Percentiles rank a stretch among this genome's conserved stretches.
Evolutionary conservation across 2,113 vertebrate genomes (phyloP).

Genomic region (Erinaceus europaeus): DNA sequence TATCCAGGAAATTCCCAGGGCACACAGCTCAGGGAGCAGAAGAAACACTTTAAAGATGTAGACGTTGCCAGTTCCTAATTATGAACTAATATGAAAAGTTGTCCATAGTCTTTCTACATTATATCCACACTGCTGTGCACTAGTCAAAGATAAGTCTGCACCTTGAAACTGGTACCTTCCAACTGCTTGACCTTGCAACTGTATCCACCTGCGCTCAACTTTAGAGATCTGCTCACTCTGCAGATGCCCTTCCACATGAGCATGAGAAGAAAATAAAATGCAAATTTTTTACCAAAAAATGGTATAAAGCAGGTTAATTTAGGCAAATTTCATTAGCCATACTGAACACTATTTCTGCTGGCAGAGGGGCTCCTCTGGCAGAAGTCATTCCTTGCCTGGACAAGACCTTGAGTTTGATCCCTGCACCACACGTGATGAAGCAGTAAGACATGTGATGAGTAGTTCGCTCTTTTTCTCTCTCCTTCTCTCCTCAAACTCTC

Average conservation of each 20-base stretch:
- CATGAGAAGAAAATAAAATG: not conserved
- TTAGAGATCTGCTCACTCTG: not conserved
- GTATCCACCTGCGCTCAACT: not conserved
- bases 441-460: no score
- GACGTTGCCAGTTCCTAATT: no score
- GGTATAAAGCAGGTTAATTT: not conserved
- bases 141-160: not conserved
- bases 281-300: not conserved
- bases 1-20: not conserved
- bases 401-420: no score
- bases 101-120: fast-evolving
- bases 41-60: not conserved
- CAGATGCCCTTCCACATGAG: not conserved
- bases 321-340: not conserved
- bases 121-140: not conserved
- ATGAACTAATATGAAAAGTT: not conserved
- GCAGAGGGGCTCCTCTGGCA: no score
- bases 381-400: no score
- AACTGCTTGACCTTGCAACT: not conserved
- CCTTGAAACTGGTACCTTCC: not conserved
- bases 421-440: no score
- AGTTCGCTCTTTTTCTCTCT: no score
- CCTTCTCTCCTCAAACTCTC: no score
- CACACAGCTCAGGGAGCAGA: not conserved
- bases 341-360: no score